Evolutionary conservation across 2,113 vertebrate species (phyloP), one percentile per base, ranked within the genome.

Genomic region (Lichenostomus cassidix): DNA sequence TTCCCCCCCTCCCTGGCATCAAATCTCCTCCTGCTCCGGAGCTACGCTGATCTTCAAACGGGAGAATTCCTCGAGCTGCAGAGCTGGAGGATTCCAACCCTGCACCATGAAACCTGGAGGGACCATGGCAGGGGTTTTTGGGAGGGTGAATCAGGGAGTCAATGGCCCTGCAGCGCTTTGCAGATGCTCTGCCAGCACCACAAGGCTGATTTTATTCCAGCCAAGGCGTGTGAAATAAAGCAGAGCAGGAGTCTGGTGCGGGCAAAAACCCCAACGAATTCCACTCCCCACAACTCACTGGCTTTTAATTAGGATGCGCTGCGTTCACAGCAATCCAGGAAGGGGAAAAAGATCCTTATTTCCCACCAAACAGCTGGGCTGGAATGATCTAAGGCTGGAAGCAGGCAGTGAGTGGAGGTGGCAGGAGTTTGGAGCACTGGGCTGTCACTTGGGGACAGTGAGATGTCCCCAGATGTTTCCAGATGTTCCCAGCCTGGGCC

Each of bases 61-160:
- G 0, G 59, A 37, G 8, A 28, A 17, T 13, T 60, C 29, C 27
- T 39, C 20, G 2, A 39, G 84, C 73, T 35, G 0, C 35, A 1
- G 39, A 78, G 63, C 49, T 33, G 63, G 50, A 24, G 41, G 63
- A 31, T 6, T 18, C 52, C 5, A 12, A 4, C 2, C 13, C 25
- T 69, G 7, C 65, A 4, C 11, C 14, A 0, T 0, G 1, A 23
- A 56, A 21, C 28, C 8, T 10, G 2, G 0, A 1, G 0, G 53
- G 59, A 28, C 0, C 0, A 0, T 0, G 55, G 80, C 67, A 39
- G 69, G 20, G 64, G 5, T 15, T 33, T n/a, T 55, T 3, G 63
- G 63, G 87, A 33, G 60, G 59, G 81, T 56, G 56, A 33, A 42
- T 3, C 14, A 15, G 29, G 80, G 59, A 92, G 46, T 7, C 15